Base-by-base conservation (phyloP, 2,888 invertebrate species). In the Rugalucina vietnamica region DNA sequence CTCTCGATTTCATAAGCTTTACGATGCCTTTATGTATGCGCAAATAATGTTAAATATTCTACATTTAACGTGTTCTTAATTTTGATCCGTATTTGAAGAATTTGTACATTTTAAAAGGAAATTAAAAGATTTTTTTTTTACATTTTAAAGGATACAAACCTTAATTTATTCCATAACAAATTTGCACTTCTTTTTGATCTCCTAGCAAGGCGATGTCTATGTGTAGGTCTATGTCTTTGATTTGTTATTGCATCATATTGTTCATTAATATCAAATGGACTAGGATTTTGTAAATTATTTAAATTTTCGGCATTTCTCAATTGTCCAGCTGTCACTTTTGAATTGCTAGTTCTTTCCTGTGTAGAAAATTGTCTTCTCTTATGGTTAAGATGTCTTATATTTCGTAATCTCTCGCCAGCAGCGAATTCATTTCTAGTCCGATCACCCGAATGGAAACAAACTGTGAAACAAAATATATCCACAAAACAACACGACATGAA, bases 391-490 rank as follows among this genome's bases (percentile, higher is more conserved):
- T 65, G 65, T 65, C 65, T 65, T 34, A 65, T 65, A 14, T 32
- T 65, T n/a, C 34, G 24, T 34, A 65, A 2, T 29, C 65, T 3
- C 21, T 34, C 65, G 4, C 65, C 65, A 4, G 65, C 65, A 10
- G 65, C 65, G 4, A 65, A 32, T 3, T 10, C 24, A 34, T 65
- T 32, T 65, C 65, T 60, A 60, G 27, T 65, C 24, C 65, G 21
- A 2, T 65, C 65, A 18, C 65, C 65, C 12, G 65, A 65, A 34
- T 65, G 65, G 18, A 65, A 65, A 65, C 65, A 65, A 65, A 65
- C 65, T 2, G 65, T 65, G 24, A 65, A 65, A 34, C 65, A 65
- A 65, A 65, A 65, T 65, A 65, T 65, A 65, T 65, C 65, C 65
- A 65, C 65, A 65, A 65, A 65, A 34, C 65, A 65, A 34, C 65